Evolutionary conservation across 2,888 invertebrate species (phyloP).

Genomic region (Metacarcinus magister): DNA sequence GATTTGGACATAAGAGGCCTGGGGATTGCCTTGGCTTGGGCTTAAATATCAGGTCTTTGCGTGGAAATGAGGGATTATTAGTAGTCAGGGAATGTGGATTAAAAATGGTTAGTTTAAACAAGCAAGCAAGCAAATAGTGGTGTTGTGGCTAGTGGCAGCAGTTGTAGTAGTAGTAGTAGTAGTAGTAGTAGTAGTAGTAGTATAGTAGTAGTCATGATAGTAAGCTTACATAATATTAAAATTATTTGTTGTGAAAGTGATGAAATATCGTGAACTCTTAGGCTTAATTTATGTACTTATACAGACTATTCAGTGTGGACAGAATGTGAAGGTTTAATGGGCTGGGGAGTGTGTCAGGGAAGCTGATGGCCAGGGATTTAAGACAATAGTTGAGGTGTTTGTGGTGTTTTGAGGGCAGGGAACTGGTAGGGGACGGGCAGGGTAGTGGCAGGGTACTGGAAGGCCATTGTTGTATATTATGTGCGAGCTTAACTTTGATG

Average conservation of each 20-base stretch:
- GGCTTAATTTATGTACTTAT: not conserved
- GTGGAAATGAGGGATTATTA: not conserved
- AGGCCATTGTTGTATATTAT: not conserved
- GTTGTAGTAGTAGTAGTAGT: not conserved
- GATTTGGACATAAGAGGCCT: conserved; percentile 5
- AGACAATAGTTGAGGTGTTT: not conserved
- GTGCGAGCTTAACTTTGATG: not conserved
- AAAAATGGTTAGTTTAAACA: not conserved
- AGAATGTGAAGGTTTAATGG: not conserved
- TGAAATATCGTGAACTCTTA: not conserved
- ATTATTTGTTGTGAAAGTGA: not conserved
- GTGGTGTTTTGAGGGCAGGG: not conserved
- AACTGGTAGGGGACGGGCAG: not conserved
- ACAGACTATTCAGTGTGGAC: not conserved
- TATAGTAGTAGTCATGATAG: not conserved
- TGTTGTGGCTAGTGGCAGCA: not conserved
- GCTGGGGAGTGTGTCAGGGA: not conserved
- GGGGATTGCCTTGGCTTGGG: not conserved
- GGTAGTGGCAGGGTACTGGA: not conserved
- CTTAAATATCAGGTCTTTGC: conserved; percentile 16
- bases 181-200: not conserved
- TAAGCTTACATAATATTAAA: too few species aligned
- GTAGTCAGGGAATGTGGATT: not conserved
- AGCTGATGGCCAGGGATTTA: not conserved
- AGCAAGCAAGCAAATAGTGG: too few species aligned